A percentile compares a stretch with the other conserved stretches of the same genome.
These are phyloP conservation scores for Cochlearius cochlearius DNA, from an alignment of 2,113 vertebrate species.

Conservation along the genomic window DNA sequence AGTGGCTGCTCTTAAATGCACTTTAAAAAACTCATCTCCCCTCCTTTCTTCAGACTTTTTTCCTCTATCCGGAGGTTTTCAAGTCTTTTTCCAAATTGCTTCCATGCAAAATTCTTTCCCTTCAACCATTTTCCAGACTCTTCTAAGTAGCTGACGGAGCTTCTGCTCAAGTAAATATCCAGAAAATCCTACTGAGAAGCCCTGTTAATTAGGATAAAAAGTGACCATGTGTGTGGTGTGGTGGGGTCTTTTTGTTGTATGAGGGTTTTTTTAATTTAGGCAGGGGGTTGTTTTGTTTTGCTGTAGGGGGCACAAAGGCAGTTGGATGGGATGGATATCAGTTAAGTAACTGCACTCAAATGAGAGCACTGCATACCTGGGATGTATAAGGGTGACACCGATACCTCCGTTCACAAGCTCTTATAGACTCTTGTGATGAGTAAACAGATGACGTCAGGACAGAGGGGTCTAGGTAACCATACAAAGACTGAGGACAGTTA, in stretches of 20 bases:
- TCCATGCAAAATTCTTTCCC: neutral
- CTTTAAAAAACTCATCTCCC: neutral
- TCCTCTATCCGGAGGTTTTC: neutral
- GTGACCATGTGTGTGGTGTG: accelerated
- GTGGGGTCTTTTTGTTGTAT: neutral
- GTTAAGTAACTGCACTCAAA: neutral
- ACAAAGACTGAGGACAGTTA: neutral
- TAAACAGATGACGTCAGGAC: neutral
- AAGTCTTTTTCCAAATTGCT: neutral
- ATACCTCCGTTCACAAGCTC: neutral
- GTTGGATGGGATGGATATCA: neutral
- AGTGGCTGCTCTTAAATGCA: neutral
- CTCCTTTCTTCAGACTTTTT: neutral
- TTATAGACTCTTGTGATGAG: neutral
- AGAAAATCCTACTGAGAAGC: neutral
- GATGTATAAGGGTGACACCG: neutral
- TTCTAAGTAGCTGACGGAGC: neutral
- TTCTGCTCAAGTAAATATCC: neutral
- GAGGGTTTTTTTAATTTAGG: neutral
- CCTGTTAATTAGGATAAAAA: neutral
- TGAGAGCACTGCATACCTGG: neutral
- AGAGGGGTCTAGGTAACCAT: neutral
- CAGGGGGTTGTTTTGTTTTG: neutral
- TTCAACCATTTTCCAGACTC: neutral
- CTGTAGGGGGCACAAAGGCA: neutral